A percentile compares a stretch with the other conserved stretches of the same genome.
phyloP scores from a whole-genome alignment of 2,113 vertebrate genomes.

The Varanus komodoensis region DNA sequence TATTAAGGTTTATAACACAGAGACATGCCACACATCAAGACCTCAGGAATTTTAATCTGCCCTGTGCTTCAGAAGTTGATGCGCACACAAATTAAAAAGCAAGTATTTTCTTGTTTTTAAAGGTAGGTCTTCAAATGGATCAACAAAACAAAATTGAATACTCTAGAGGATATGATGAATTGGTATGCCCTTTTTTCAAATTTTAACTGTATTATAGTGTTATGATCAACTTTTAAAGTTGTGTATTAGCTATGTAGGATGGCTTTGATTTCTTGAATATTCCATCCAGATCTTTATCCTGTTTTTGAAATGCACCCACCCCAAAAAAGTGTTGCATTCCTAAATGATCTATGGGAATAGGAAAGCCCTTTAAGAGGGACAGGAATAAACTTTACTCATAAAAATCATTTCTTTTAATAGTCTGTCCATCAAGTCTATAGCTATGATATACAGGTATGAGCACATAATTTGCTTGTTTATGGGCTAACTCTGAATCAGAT shows the following conservation, averaged over 20 bases:
- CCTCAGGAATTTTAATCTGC: conserved; percentile 1
- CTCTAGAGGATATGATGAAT: neutral
- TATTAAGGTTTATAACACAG: conserved; percentile 45
- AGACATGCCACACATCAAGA: neutral
- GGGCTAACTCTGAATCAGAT: neutral
- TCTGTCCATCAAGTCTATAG: neutral
- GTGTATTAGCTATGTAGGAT: neutral
- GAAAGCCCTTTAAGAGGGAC: conserved; percentile 23
- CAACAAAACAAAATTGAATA: neutral
- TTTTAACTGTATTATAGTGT: neutral
- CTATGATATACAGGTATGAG: neutral
- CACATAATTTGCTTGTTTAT: neutral
- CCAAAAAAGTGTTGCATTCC: conserved; percentile 21
- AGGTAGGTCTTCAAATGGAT: conserved; percentile 21
- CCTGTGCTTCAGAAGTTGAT: conserved; percentile 29
- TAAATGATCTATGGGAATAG: neutral
- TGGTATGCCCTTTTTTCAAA: neutral
- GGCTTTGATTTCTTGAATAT: neutral
- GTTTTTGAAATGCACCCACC: conserved; percentile 20
- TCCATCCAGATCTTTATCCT: conserved; percentile 1
- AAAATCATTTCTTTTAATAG: neutral
- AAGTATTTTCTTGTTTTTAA: conserved; percentile 5
- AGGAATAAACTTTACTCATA: neutral
- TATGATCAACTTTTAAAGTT: conserved; percentile 5
- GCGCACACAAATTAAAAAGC: neutral